Conservation (phyloP, 2,113 vertebrate species). For the Syngnathus floridae region DNA sequence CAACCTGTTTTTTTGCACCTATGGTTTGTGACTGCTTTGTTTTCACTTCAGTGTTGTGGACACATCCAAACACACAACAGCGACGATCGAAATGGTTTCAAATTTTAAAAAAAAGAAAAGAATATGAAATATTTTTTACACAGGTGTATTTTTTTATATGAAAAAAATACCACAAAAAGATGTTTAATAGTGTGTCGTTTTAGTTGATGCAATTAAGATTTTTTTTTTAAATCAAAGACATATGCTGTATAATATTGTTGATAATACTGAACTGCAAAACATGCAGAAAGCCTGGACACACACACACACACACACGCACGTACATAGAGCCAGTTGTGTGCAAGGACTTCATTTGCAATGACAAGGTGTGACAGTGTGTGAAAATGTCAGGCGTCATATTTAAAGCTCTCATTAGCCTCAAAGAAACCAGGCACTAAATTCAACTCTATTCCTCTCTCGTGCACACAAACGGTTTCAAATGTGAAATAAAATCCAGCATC, state of each 20-base stretch:
- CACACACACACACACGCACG: slow-evolving; percentile 18
- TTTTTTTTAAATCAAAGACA: no score
- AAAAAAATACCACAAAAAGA: not conserved
- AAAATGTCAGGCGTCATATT: slow-evolving; percentile 73
- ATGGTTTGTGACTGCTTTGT: slow-evolving; percentile 46
- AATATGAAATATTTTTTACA: no score
- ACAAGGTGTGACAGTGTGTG: slow-evolving; percentile 73
- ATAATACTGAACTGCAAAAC: not conserved
- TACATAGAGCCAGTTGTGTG: slow-evolving; percentile 52
- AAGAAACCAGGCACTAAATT: slow-evolving; percentile 72
- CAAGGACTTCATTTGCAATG: slow-evolving; percentile 71
- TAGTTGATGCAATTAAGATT: not conserved
- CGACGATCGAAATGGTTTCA: no score
- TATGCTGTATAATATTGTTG: no score
- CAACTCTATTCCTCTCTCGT: slow-evolving; percentile 57
- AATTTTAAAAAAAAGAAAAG: no score
- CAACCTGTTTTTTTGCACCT: slow-evolving; percentile 93
- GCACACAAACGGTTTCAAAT: slow-evolving; percentile 21
- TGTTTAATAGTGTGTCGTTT: not conserved
- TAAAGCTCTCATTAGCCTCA: slow-evolving; percentile 76
- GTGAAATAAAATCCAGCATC: no score
- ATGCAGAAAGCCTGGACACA: not conserved
- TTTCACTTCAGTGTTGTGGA: not conserved
- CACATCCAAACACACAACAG: not conserved
- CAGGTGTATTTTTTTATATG: no score